These are phyloP conservation scores for Chironomus tepperi DNA, from an alignment of 1,140 invertebrate genomes.

Conservation along the genomic window DNA sequence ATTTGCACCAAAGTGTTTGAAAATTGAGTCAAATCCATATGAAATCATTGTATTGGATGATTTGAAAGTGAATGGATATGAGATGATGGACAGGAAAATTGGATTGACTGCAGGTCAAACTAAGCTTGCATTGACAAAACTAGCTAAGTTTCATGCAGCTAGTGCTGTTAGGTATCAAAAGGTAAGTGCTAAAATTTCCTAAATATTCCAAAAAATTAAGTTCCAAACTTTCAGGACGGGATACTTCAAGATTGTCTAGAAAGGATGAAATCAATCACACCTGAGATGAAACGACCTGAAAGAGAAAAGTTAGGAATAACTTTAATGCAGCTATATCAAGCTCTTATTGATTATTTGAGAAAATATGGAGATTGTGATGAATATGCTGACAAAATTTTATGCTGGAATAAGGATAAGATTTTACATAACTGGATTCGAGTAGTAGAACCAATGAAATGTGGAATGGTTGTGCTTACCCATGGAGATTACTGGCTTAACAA, in stretches of 20 bases:
- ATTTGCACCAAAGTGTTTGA: neutral
- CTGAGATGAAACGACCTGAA: neutral
- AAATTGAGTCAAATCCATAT: constrained; percentile 31
- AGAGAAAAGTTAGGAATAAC: constrained; percentile 46
- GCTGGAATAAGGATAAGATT: neutral
- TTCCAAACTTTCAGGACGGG: neutral
- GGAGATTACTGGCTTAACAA: constrained; percentile 60
- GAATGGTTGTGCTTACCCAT: constrained; percentile 30
- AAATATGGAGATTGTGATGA: neutral
- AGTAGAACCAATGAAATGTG: neutral
- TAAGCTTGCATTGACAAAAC: too few species aligned
- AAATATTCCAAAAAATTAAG: neutral
- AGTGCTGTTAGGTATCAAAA: constrained; percentile 36
- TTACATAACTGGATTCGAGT: neutral
- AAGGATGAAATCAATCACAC: neutral
- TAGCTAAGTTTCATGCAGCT: constrained; percentile 25
- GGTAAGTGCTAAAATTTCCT: neutral
- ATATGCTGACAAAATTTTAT: neutral
- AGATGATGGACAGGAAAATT: constrained; percentile 41
- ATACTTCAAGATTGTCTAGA: neutral
- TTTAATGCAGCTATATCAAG: neutral
- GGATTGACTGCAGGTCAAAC: too few species aligned
- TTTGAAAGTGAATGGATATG: constrained; percentile 41
- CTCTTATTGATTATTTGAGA: neutral
- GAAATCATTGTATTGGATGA: constrained; percentile 43